A percentile compares a stretch with the other conserved stretches of the same genome.
Conservation (phyloP, 2,113 vertebrate genomes). For the Ictalurus punctatus region DNA sequence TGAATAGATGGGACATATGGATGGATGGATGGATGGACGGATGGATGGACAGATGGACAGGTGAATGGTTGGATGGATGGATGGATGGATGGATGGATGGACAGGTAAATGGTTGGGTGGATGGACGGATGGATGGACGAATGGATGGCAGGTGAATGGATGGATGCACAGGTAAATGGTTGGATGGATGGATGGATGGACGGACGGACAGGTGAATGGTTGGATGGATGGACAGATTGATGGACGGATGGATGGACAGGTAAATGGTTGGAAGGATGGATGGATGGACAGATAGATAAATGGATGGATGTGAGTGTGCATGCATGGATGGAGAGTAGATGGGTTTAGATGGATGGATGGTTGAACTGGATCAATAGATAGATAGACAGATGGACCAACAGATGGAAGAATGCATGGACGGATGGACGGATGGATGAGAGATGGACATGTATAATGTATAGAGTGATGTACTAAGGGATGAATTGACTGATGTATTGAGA, state of each 20-base stretch:
- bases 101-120: too few relatives aligned
- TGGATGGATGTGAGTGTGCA: too few relatives aligned
- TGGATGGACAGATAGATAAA: too few relatives aligned
- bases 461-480: not conserved
- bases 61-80: not conserved
- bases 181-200: not conserved
- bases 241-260: not conserved
- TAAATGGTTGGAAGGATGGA: not conserved
- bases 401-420: not conserved
- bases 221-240: not conserved
- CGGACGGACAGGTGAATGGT: not conserved
- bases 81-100: not conserved
- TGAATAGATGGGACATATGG: not conserved
- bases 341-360: not conserved
- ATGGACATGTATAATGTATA: not conserved
- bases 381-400: not conserved
- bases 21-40: not conserved
- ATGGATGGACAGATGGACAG: not conserved
- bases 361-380: not conserved
- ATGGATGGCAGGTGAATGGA: not conserved
- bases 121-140: too few relatives aligned
- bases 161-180: not conserved
- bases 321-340: not conserved
- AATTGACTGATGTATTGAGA: not conserved
- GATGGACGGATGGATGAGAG: not conserved